Evolutionary conservation across 2,113 vertebrate species (phyloP).

Genomic region (Malurus elegans): DNA sequence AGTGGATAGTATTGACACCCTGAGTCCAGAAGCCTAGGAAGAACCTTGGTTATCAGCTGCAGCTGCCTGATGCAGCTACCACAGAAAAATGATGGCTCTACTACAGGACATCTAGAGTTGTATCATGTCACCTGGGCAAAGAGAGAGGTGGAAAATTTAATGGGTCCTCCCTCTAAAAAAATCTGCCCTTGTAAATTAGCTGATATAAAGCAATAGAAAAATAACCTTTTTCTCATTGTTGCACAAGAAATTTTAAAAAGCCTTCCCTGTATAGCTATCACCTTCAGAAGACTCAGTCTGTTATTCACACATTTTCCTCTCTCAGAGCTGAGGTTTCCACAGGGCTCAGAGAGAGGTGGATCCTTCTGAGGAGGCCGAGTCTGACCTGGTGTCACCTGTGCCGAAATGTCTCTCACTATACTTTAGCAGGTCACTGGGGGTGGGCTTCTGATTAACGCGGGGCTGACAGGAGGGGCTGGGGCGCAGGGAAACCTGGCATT

Average conservation of each 20-base stretch:
- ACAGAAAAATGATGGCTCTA: not conserved
- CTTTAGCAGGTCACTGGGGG: constrained; percentile 5
- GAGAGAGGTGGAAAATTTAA: not conserved
- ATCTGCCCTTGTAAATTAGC: not conserved
- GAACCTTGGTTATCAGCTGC: not conserved
- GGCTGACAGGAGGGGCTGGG: constrained; percentile 15
- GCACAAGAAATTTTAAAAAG: not conserved
- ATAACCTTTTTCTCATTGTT: not conserved
- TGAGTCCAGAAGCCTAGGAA: not conserved
- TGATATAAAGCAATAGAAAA: not conserved
- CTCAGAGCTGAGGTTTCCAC: not conserved
- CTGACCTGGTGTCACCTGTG: not conserved
- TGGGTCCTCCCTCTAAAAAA: not conserved
- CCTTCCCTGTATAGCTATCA: not conserved
- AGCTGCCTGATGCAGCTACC: not conserved
- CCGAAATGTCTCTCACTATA: not conserved
- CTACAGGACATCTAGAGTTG: not conserved
- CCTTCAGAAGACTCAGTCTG: not conserved
- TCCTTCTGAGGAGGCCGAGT: not conserved
- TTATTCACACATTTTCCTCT: not conserved
- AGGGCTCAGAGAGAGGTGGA: not conserved
- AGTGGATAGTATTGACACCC: not conserved
- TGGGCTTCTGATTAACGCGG: constrained; percentile 60
- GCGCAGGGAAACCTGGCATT: constrained; percentile 32
- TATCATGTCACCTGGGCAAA: not conserved